Percentiles rank a stretch among this genome's conserved stretches.
phyloP scores from a whole-genome alignment of 2,888 invertebrate genomes.

The Halocaridina rubra region DNA sequence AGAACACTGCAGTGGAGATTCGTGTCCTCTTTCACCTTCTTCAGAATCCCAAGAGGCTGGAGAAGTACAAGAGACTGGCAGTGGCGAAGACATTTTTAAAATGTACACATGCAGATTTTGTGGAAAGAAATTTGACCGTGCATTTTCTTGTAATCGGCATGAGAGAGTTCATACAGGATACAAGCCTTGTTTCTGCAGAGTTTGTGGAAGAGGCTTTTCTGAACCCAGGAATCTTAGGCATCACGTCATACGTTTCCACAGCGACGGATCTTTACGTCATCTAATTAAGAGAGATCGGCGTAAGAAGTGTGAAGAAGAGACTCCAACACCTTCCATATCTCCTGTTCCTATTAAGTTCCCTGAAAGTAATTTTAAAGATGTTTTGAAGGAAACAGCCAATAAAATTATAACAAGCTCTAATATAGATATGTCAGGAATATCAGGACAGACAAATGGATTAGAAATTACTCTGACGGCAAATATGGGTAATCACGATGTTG shows the following conservation, averaged over 20 bases:
- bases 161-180: slow-evolving; percentile 62
- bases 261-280: slow-evolving; percentile 61
- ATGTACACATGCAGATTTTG: slow-evolving; percentile 60
- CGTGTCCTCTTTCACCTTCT: slow-evolving; percentile 41
- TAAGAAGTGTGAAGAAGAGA: slow-evolving; percentile 23
- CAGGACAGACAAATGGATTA: slow-evolving; percentile 29
- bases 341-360: slow-evolving; percentile 33
- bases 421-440: slow-evolving; percentile 28
- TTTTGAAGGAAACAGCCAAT: slow-evolving; percentile 51
- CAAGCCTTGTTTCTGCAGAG: slow-evolving; percentile 61
- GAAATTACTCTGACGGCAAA: slow-evolving; percentile 37
- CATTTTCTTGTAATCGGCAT: slow-evolving; percentile 62
- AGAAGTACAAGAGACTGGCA: slow-evolving; percentile 2
- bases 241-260: slow-evolving; percentile 62
- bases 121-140: slow-evolving; percentile 62
- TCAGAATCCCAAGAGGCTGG: slow-evolving; percentile 35
- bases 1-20: slow-evolving; percentile 42
- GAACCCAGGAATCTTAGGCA: slow-evolving; percentile 61
- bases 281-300: slow-evolving; percentile 58
- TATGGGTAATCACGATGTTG: not conserved
- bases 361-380: slow-evolving; percentile 37
- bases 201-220: slow-evolving; percentile 61
- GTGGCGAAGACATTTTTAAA: slow-evolving; percentile 57
- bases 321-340: slow-evolving; percentile 16
- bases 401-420: slow-evolving; percentile 40